Percentiles rank a stretch among this genome's conserved stretches.
These are phyloP conservation scores for Drosophila phalerata DNA, from an alignment of 2,888 invertebrate genomes.

Conservation along the genomic window DNA sequence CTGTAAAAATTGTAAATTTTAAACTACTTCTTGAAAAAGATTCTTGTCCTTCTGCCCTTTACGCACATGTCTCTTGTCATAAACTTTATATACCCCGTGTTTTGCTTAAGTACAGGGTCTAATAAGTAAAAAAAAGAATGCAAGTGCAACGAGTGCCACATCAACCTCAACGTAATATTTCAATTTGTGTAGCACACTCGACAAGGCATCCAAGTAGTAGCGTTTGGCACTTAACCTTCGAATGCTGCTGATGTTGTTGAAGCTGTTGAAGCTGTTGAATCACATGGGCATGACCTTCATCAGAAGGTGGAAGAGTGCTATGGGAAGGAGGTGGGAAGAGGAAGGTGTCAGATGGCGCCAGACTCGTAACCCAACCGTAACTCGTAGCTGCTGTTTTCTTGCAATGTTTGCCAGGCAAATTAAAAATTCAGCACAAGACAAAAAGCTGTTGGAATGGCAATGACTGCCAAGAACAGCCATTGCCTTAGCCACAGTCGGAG, in stretches of 20 bases:
- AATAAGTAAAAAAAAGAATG: constrained; percentile 5
- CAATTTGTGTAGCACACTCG: constrained; percentile 74
- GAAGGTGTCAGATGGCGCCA: background rate
- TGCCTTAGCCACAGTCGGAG: constrained; percentile 18
- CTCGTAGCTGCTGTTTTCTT: constrained; percentile 35
- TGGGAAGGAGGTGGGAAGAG: background rate
- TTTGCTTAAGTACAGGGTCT: background rate
- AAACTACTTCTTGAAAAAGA: too few relatives aligned
- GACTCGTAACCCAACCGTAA: constrained; percentile 29
- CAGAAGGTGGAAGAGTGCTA: constrained; percentile 49
- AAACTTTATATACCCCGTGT: background rate
- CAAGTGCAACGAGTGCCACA: constrained; percentile 17
- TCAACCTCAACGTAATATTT: constrained; percentile 60
- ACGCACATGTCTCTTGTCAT: too few relatives aligned
- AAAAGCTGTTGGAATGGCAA: constrained; percentile 55
- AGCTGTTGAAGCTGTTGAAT: constrained; percentile 44
- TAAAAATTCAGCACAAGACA: constrained; percentile 77
- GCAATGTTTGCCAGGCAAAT: constrained; percentile 72
- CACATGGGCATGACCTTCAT: constrained; percentile 70
- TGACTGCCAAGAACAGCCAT: constrained; percentile 48
- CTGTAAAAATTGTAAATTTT: too few relatives aligned
- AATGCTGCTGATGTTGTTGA: constrained; percentile 25
- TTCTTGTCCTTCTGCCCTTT: too few relatives aligned
- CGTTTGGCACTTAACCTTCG: constrained; percentile 70
- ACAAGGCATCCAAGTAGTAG: constrained; percentile 36